Percentiles rank a stretch among this genome's conserved stretches.
These are phyloP conservation scores for Rallus crepitans DNA, from an alignment of 2,797 vertebrate genomes.

Conservation along the genomic window DNA sequence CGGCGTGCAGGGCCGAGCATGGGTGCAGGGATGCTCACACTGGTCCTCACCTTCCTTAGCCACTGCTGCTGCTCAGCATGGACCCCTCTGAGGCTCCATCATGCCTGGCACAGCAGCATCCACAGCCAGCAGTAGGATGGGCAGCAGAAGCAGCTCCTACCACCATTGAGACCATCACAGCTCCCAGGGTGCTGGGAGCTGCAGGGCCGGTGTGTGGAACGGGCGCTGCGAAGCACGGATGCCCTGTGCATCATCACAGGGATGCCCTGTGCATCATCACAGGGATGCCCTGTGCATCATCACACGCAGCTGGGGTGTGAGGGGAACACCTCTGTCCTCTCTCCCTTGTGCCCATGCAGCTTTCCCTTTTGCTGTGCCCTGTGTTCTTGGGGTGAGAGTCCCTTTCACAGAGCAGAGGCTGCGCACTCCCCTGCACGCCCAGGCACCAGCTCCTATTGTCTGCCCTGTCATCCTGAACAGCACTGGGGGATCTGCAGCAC, in stretches of 20 bases:
- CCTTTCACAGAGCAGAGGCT: accelerated
- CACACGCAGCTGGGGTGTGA: not conserved
- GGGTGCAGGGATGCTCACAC: not conserved
- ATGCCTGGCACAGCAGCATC: accelerated
- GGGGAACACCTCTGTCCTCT: not conserved
- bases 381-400: not conserved
- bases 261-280: not conserved
- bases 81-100: accelerated
- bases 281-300: not conserved
- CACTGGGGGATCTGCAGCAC: not conserved
- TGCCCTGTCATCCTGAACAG: not conserved
- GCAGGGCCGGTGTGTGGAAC: no score
- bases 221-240: not conserved
- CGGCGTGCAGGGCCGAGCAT: accelerated
- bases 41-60: not conserved
- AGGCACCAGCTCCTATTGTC: not conserved
- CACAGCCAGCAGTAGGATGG: not conserved
- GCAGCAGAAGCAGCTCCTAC: no score
- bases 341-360: not conserved
- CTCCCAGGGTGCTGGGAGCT: no score
- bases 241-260: not conserved
- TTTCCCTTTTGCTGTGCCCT: not conserved
- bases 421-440: not conserved
- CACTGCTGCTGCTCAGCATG: accelerated
- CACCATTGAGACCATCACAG: no score